Conservation (phyloP, 1,140 invertebrate genomes). For the Riptortus pedestris region DNA sequence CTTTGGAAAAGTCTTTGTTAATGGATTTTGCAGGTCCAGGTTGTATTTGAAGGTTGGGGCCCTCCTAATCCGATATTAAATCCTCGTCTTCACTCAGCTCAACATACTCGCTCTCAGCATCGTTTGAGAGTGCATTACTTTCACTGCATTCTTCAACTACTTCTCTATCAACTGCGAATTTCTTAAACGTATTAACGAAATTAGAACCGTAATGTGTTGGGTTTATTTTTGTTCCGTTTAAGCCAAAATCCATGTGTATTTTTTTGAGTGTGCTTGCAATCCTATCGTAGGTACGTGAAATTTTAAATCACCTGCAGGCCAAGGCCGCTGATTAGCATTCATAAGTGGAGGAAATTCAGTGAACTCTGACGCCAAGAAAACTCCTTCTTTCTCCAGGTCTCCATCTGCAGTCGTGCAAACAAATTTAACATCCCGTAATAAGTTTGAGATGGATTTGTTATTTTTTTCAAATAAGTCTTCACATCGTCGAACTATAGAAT, state of each 20-base stretch:
- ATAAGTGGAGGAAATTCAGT: not conserved
- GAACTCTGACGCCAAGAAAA: not conserved
- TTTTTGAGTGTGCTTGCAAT: not conserved
- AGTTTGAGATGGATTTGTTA: not conserved
- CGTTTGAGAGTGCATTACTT: too few relatives aligned
- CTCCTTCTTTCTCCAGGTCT: not conserved
- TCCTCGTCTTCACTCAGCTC: too few relatives aligned
- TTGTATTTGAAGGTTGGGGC: too few relatives aligned
- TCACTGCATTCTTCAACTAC: too few relatives aligned
- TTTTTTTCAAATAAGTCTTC: not conserved
- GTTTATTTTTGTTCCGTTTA: not conserved
- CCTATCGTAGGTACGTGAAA: too few relatives aligned
- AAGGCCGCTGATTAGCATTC: too few relatives aligned
- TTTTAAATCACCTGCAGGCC: not conserved
- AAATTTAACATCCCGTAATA: not conserved
- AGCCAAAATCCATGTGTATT: not conserved
- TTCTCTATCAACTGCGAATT: too few relatives aligned
- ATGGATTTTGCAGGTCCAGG: too few relatives aligned
- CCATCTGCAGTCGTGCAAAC: not conserved
- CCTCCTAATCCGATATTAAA: too few relatives aligned
- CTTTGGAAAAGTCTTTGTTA: too few relatives aligned
- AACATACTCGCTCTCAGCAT: too few relatives aligned
- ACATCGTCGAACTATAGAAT: not conserved
- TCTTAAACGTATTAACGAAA: not conserved
- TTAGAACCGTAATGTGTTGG: not conserved